phyloP scores from a whole-genome alignment of 1,140 invertebrate genomes.

The Oscheius sp. region DNA sequence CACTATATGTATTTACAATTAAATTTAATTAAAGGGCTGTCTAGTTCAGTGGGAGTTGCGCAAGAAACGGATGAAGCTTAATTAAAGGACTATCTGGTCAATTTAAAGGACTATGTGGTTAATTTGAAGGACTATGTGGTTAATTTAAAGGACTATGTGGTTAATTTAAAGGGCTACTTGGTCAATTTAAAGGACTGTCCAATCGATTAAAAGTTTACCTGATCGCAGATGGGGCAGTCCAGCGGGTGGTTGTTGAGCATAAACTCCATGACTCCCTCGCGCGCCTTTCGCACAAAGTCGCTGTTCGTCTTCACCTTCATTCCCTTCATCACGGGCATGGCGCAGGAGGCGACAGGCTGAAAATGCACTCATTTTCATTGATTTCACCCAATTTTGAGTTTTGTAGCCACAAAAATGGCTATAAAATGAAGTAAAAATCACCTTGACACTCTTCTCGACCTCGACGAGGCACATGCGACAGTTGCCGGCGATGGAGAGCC shows the following conservation, averaged over 20 bases:
- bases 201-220: neutral
- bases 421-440: neutral
- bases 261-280: slow-evolving; percentile 97
- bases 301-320: slow-evolving; percentile 95
- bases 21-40: no score
- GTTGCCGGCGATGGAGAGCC: slow-evolving; percentile 94
- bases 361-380: neutral
- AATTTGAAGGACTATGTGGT: no score
- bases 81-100: no score
- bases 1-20: no score
- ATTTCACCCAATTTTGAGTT: no score
- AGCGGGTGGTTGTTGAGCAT: slow-evolving; percentile 94
- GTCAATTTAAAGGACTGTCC: no score
- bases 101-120: no score
- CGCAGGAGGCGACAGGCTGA: slow-evolving; percentile 92
- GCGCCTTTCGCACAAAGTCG: slow-evolving; percentile 85
- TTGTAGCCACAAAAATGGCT: neutral
- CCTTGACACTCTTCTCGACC: slow-evolving; percentile 86
- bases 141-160: no score
- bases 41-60: no score
- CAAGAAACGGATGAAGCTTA: no score
- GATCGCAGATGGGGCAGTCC: slow-evolving; percentile 99
- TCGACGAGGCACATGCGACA: slow-evolving; percentile 99
- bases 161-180: no score
- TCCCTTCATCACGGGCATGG: slow-evolving; percentile 99